Evolutionary conservation across 2,113 vertebrate genomes (phyloP).

Genomic region (Thalassoma bifasciatum): DNA sequence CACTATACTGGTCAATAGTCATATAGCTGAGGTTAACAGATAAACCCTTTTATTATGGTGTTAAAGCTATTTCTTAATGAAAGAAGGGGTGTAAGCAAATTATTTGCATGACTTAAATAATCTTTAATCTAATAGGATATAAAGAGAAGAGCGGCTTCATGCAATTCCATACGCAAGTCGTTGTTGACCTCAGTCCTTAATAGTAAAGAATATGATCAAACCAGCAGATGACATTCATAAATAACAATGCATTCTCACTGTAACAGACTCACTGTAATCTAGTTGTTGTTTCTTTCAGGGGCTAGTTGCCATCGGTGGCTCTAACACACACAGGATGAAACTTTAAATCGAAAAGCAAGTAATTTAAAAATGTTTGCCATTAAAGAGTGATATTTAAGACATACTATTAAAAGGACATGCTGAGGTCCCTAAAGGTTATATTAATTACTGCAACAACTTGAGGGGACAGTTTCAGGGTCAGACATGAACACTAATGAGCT

Average conservation of each 20-base stretch:
- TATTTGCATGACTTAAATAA: neutral
- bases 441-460: conserved; percentile 28
- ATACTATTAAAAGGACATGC: conserved; percentile 10
- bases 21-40: too few species aligned
- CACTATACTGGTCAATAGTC: too few species aligned
- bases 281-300: neutral
- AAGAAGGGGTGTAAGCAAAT: too few species aligned
- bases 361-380: neutral
- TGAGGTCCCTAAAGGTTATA: conserved; percentile 12
- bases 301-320: neutral
- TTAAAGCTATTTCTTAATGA: too few species aligned
- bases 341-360: neutral
- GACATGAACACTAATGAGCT: conserved; percentile 8
- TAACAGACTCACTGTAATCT: neutral
- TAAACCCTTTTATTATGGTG: too few species aligned
- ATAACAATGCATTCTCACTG: neutral
- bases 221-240: conserved; percentile 7
- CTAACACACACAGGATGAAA: neutral
- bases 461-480: conserved; percentile 3
- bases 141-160: neutral
- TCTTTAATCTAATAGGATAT: neutral
- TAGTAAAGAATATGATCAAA: conserved; percentile 21
- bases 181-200: conserved; percentile 8
- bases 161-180: neutral
- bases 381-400: neutral